Evolutionary conservation across 2,113 vertebrate species (phyloP), one percentile per base, ranked within the genome.

Genomic region (Larimichthys crocea): DNA sequence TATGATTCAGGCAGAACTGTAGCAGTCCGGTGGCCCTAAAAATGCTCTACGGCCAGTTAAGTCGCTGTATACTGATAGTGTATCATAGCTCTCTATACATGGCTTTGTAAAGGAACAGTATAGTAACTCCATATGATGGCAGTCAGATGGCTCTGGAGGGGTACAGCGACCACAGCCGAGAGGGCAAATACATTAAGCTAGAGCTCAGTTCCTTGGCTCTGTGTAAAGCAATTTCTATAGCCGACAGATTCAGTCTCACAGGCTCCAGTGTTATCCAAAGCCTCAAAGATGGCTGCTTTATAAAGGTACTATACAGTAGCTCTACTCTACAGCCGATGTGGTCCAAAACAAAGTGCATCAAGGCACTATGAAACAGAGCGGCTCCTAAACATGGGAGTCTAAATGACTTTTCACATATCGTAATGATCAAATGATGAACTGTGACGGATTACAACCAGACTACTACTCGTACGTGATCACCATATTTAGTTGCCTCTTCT

Each of bases 331-430:
- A 83, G 86, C 89, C 85, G 22, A 65, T 69, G 79, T 72, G 80
- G 86, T 92, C 90, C 88, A 92, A 92, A 93, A 92, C 88, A 90
- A 93, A 92, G 94, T 94, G 93, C 92, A 68, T 94, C 93, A 94
- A 94, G 94, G 94, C 93, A 95, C 94, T 89, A 94, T 89, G 89
- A 94, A 78, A 91, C 79, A 89, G 86, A 92, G 90, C 46, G 83
- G 87, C 89, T 92, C 89, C 92, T 94, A 87, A 91, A 92, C 88
- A 86, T 74, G 84, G 91, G 87, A 91, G 91, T 90, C 91, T 88
- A 75, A 87, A 72, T 69, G 80, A 90, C 79, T 78, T 79, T 81
- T 80, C 83, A 83, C 89, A 88, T 80, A 72, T 78, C 16, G 76
- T 26, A 68, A 86, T 75, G 85, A 87, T 72, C 76, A 82, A 80